A percentile compares a stretch with the other conserved stretches of the same genome.
phyloP scores from a whole-genome alignment of 1,140 invertebrate genomes.

The Drosophila pallidifrons region DNA sequence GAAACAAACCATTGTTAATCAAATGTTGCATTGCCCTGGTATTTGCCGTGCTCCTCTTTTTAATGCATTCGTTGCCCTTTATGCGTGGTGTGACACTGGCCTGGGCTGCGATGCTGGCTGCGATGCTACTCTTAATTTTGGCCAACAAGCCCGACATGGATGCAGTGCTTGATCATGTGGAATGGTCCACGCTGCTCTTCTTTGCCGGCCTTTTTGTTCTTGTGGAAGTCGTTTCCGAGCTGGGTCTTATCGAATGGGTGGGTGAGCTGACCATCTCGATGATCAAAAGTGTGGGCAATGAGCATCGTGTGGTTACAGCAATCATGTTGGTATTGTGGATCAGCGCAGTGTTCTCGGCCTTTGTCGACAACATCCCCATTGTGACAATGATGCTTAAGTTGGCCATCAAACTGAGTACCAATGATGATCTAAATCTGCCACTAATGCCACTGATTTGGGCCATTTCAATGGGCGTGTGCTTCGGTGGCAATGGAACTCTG shows the following conservation, averaged over 20 bases:
- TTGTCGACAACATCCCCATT: conserved; percentile 93
- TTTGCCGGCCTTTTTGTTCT: conserved; percentile 91
- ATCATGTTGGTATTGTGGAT: conserved; percentile 90
- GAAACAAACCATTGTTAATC: conserved; percentile 87
- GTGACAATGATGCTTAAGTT: conserved; percentile 93
- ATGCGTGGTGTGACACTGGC: conserved; percentile 88
- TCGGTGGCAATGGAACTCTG: conserved; percentile 92
- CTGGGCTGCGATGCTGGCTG: conserved; percentile 90
- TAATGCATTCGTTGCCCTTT: conserved; percentile 87
- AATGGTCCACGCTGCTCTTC: conserved; percentile 92
- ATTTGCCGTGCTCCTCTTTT: conserved; percentile 88
- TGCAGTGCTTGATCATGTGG: conserved; percentile 87
- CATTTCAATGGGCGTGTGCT: conserved; percentile 90
- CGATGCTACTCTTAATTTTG: conserved; percentile 88
- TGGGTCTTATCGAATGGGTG: conserved; percentile 90
- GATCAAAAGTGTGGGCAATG: conserved; percentile 87
- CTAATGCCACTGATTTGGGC: conserved; percentile 90
- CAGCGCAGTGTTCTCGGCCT: conserved; percentile 90
- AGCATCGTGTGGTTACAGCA: conserved; percentile 87
- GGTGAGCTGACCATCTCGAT: conserved; percentile 88
- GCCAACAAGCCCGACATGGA: conserved; percentile 88
- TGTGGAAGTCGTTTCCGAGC: conserved; percentile 89
- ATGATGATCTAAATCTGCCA: conserved; percentile 87
- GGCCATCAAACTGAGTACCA: conserved; percentile 87
- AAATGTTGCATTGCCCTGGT: conserved; percentile 88